phyloP scores from a whole-genome alignment of 1,140 invertebrate genomes.

The Temnothorax nylanderi region DNA sequence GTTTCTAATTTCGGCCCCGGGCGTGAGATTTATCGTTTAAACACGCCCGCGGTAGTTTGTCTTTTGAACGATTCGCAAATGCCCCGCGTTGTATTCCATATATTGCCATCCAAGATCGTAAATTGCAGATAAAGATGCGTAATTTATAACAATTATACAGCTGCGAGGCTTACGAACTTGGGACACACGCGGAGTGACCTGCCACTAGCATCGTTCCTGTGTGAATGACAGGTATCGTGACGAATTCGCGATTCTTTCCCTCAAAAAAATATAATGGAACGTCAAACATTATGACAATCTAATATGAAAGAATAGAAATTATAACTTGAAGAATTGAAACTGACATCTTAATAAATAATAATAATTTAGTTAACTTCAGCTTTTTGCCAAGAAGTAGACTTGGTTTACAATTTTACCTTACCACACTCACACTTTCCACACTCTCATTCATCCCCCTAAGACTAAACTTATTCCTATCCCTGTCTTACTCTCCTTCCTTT shows the following conservation, averaged over 20 bases:
- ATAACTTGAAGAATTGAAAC: not conserved
- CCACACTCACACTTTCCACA: no score
- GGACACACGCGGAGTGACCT: not conserved
- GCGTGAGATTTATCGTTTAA: constrained; percentile 51
- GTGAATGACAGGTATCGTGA: not conserved
- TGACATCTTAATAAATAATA: not conserved
- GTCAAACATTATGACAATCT: not conserved
- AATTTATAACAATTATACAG: constrained; percentile 45
- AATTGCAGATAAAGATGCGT: constrained; percentile 50
- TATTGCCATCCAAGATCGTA: constrained; percentile 35
- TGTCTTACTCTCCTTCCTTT: no score
- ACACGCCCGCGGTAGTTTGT: constrained; percentile 48
- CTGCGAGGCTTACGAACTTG: not conserved
- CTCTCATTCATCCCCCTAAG: no score
- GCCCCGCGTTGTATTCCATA: constrained; percentile 14
- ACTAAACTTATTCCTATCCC: no score
- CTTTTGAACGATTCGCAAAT: constrained; percentile 55
- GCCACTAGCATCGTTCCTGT: constrained; percentile 22
- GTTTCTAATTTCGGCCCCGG: constrained; percentile 45
- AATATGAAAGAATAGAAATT: not conserved
- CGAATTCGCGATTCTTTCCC: not conserved
- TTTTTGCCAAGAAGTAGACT: no score
- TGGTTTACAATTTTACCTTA: no score
- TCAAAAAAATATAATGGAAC: not conserved
- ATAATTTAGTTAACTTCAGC: no score